A percentile compares a stretch with the other conserved stretches of the same genome.
phyloP scores from a whole-genome alignment of 2,113 vertebrate species.

The Cephalopholis sonnerati region DNA sequence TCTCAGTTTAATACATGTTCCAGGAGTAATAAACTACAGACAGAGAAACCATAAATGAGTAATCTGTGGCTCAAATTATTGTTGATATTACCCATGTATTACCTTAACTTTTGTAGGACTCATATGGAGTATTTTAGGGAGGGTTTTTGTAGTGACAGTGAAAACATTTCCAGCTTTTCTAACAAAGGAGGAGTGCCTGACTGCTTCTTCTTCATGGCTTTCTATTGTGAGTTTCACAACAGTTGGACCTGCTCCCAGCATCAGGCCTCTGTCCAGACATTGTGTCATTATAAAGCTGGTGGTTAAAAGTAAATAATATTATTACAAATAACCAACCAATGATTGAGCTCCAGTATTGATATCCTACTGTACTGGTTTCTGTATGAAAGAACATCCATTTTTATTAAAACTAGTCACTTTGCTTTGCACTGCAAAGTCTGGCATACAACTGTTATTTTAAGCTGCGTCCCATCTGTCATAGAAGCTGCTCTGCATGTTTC shows the following conservation, averaged over 20 bases:
- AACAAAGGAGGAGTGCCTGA: neutral
- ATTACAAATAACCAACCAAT: neutral
- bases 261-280: neutral
- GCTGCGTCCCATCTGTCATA: neutral
- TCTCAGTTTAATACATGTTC: neutral
- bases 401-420: neutral
- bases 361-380: neutral
- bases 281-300: neutral
- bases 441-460: neutral
- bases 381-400: neutral
- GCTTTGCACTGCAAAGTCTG: neutral
- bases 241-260: neutral
- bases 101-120: neutral
- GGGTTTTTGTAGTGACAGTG: neutral
- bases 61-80: neutral
- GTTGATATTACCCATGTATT: neutral
- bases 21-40: neutral
- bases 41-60: neutral
- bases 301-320: neutral
- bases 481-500: neutral
- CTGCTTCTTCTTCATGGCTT: neutral
- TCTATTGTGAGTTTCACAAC: neutral
- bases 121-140: neutral
- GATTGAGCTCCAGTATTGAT: neutral
- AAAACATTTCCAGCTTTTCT: neutral